Percentiles rank a stretch among this genome's conserved stretches.
These are phyloP conservation scores for Calliphora vomitoria DNA, from an alignment of 2,888 invertebrate genomes.

Conservation along the genomic window DNA sequence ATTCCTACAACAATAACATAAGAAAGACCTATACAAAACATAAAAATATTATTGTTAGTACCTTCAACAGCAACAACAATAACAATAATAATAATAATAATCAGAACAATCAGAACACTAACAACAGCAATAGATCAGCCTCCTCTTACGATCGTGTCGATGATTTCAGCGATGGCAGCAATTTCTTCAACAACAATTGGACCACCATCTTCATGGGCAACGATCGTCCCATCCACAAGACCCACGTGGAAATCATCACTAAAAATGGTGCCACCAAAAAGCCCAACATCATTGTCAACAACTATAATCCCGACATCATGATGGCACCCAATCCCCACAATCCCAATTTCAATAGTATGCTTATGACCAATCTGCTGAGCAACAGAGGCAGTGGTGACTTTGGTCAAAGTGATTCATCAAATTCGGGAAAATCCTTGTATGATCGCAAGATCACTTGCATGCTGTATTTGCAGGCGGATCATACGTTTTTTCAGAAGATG, in stretches of 20 bases:
- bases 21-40: conserved; percentile 83
- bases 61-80: conserved; percentile 75
- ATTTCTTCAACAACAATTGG: conserved; percentile 83
- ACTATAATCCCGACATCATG: conserved; percentile 84
- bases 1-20: conserved; percentile 74
- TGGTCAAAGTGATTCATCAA: conserved; percentile 69
- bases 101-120: conserved; percentile 61
- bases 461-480: conserved; percentile 97
- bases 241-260: conserved; percentile 88
- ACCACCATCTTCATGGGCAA: conserved; percentile 78
- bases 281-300: conserved; percentile 88
- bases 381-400: conserved; percentile 77
- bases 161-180: conserved; percentile 74
- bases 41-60: conserved; percentile 84
- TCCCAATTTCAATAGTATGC: conserved; percentile 82
- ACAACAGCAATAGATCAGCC: conserved; percentile 70
- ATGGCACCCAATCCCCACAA: conserved; percentile 82
- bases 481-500: conserved; percentile 97
- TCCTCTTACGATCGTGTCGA: conserved; percentile 71
- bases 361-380: conserved; percentile 81
- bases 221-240: conserved; percentile 87
- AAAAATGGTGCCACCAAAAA: conserved; percentile 88
- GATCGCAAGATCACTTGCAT: conserved; percentile 97
- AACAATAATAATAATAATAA: conserved; percentile 53
- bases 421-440: conserved; percentile 83